Evolutionary conservation across 2,888 invertebrate species (phyloP), one percentile per base, ranked within the genome.

Genomic region (Perizoma affinitatum): DNA sequence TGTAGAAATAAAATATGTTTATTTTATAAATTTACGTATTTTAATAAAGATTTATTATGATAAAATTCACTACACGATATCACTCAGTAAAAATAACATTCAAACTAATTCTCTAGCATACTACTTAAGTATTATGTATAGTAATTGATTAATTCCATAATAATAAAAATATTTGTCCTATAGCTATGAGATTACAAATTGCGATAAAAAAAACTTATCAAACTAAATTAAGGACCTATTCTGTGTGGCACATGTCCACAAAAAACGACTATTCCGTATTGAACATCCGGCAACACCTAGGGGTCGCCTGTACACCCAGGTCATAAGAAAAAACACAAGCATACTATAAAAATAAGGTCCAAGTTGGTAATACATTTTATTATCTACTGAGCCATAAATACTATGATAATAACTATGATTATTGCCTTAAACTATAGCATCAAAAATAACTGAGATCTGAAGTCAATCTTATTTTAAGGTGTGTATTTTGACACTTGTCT

Each of bases 381-480:
- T 22, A 22, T 22, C 22, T 22, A 22, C 22, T 22, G 22, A 22
- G 22, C 7, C 9, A 40, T 5, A 40, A 8, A 8, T 40, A 7
- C 40, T 7, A 40, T 7, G 40, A 40, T 40, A 40, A 3, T 8
- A 40, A 40, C 40, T 40, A 40, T 8, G 4, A 40, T 40, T 7
- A 40, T 0, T 4, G 7, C 40, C 7, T 8, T 7, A 40, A 45
- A 45, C 4, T 47, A 47, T 47, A 36, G 36, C 35, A 35, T 47
- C 47, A n/a, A 36, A 47, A 47, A 10, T 47, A 47, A 36, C n/a
- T 36, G 49, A 49, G 38, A 49, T 49, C 45, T 45, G 9, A 7
- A 4, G 2, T 6, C 40, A 40, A 40, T 40, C 40, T 40, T 40
- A 40, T 40, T 9, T 9, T 7, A 5, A 41, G n/a, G 9, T 9